These are phyloP conservation scores for Beris chalybata DNA, from an alignment of 2,888 invertebrate species.

Conservation along the genomic window DNA sequence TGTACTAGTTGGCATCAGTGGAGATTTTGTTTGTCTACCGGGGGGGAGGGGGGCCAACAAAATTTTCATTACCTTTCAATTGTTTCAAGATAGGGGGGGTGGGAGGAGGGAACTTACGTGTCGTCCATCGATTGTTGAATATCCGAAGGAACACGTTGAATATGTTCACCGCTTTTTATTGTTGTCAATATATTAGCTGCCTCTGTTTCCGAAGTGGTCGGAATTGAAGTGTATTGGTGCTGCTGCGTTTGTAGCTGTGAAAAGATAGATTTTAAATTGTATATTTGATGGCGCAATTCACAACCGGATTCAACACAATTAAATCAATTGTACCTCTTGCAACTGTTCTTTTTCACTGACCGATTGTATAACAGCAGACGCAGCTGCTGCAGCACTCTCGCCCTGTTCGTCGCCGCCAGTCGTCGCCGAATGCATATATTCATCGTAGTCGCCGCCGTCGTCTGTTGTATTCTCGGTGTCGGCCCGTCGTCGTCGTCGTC, in stretches of 20 bases:
- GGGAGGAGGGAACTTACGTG: too few species aligned
- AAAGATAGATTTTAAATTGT: neutral
- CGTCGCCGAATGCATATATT: constrained; percentile 31
- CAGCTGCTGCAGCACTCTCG: neutral
- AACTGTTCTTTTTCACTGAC: neutral
- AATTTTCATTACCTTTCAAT: neutral
- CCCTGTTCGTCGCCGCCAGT: constrained; percentile 21
- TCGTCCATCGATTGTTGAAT: neutral
- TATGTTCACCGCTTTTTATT: constrained; percentile 49
- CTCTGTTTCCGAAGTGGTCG: constrained; percentile 50
- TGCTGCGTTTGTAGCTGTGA: neutral
- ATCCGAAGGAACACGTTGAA: constrained; percentile 31
- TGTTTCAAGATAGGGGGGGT: neutral
- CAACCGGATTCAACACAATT: neutral
- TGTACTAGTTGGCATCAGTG: neutral
- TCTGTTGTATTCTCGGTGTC: neutral
- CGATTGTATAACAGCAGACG: neutral
- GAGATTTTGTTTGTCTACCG: neutral
- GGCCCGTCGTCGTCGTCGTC: neutral
- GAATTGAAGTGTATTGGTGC: constrained; percentile 33
- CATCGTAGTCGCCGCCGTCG: neutral
- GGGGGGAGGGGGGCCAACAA: neutral
- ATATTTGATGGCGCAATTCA: neutral
- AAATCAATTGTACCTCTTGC: neutral
- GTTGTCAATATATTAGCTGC: constrained; percentile 52